A percentile compares a stretch with the other conserved stretches of the same genome.
These are phyloP conservation scores for Meloe dianella DNA, from an alignment of 2,888 invertebrate species.

Conservation along the genomic window DNA sequence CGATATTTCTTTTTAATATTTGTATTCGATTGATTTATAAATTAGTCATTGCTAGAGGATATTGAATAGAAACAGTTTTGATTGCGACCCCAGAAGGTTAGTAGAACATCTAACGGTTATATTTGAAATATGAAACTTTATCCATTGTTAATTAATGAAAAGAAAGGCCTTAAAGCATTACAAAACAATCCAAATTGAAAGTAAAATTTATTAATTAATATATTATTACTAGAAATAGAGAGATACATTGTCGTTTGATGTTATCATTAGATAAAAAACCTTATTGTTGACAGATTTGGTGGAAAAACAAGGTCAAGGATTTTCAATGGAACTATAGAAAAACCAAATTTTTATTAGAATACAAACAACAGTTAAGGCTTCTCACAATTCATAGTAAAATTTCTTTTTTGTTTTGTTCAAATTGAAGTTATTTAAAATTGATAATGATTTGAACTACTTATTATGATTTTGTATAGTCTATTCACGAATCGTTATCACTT, in stretches of 20 bases:
- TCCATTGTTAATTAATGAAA: slow-evolving; percentile 10
- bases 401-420: too few relatives aligned
- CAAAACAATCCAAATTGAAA: not conserved
- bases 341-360: too few relatives aligned
- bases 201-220: not conserved
- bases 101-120: slow-evolving; percentile 26
- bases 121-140: not conserved
- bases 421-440: too few relatives aligned
- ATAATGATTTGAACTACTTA: not conserved
- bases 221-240: too few relatives aligned
- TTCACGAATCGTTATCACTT: not conserved
- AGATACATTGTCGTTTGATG: too few relatives aligned
- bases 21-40: not conserved
- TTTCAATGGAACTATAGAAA: not conserved
- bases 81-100: slow-evolving; percentile 22
- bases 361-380: too few relatives aligned
- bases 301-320: not conserved
- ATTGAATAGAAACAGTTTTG: slow-evolving; percentile 13
- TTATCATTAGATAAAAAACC: not conserved
- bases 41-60: slow-evolving; percentile 11
- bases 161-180: not conserved
- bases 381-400: too few relatives aligned
- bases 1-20: not conserved
- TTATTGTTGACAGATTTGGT: not conserved
- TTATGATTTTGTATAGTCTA: not conserved